Evolutionary conservation across 2,113 vertebrate genomes (phyloP).

Genomic region (Herpailurus yagouaroundi): DNA sequence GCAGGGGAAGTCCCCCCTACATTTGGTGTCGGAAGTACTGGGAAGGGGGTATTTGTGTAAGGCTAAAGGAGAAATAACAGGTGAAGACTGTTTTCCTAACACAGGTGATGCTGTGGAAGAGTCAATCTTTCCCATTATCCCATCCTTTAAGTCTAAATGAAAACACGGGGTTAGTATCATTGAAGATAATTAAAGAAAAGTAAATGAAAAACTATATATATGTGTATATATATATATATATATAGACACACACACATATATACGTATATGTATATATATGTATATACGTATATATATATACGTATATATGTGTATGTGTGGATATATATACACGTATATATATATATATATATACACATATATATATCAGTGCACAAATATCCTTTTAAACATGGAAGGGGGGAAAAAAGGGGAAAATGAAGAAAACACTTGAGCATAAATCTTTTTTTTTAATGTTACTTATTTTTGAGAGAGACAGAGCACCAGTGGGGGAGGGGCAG

Average conservation of each 20-base stretch:
- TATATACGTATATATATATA: background rate
- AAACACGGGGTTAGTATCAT: background rate
- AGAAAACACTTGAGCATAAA: no score
- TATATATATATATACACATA: background rate
- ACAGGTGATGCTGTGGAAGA: background rate
- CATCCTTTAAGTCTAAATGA: background rate
- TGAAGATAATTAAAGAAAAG: background rate
- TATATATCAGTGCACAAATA: background rate
- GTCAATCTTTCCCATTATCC: background rate
- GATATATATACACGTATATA: accelerated
- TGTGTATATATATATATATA: background rate
- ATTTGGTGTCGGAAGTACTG: no score
- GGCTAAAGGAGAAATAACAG: background rate
- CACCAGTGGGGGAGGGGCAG: no score
- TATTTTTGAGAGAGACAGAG: no score
- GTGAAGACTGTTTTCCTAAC: background rate
- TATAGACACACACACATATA: no score
- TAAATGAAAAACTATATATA: background rate
- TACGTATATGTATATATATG: background rate
- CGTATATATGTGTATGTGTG: background rate
- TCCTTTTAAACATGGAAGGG: background rate
- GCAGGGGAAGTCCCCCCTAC: background rate
- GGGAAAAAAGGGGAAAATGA: background rate
- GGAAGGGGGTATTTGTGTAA: background rate
- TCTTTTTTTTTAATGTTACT: no score